Percentiles rank a stretch among this genome's conserved stretches.
Evolutionary conservation across 2,888 invertebrate species (phyloP).

Genomic region (Andrena camellia): DNA sequence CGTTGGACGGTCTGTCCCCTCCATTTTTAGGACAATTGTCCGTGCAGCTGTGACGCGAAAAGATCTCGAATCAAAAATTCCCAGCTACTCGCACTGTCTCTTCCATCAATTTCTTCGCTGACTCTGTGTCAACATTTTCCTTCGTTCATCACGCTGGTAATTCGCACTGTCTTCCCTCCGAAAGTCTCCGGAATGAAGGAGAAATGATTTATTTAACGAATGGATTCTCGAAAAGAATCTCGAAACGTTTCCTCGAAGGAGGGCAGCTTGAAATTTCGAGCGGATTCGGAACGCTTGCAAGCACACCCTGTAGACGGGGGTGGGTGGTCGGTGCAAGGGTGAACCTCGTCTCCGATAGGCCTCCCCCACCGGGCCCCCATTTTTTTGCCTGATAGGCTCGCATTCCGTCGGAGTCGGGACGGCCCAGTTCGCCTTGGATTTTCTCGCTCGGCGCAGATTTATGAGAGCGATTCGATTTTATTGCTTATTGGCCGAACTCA

Average conservation of each 20-base stretch:
- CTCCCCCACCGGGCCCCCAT: not conserved
- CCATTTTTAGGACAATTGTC: conserved; percentile 30
- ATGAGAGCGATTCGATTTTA: conserved; percentile 75
- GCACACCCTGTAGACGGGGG: conserved; percentile 16
- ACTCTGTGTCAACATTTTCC: not conserved
- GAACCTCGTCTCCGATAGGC: conserved; percentile 14
- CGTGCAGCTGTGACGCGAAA: not conserved
- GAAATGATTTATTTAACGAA: too few species aligned
- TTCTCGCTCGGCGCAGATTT: conserved; percentile 68
- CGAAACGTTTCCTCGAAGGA: not conserved
- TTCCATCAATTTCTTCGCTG: not conserved
- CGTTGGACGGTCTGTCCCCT: conserved; percentile 15
- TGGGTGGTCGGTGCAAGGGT: conserved; percentile 20
- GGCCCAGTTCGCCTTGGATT: conserved; percentile 41
- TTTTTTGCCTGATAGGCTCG: conserved; percentile 32
- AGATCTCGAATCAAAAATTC: not conserved
- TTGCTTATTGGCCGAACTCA: conserved; percentile 69
- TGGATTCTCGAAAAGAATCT: too few species aligned
- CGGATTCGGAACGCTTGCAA: not conserved
- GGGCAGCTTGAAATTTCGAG: not conserved
- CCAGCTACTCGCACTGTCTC: not conserved
- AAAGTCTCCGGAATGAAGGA: too few species aligned
- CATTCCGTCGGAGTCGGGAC: conserved; percentile 37
- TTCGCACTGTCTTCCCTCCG: too few species aligned
- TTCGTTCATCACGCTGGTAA: not conserved